A percentile compares a stretch with the other conserved stretches of the same genome.
These are phyloP conservation scores for Oscarella lobularis DNA, from an alignment of 37 sponge, comb jelly and placozoan species.

Conservation along the genomic window DNA sequence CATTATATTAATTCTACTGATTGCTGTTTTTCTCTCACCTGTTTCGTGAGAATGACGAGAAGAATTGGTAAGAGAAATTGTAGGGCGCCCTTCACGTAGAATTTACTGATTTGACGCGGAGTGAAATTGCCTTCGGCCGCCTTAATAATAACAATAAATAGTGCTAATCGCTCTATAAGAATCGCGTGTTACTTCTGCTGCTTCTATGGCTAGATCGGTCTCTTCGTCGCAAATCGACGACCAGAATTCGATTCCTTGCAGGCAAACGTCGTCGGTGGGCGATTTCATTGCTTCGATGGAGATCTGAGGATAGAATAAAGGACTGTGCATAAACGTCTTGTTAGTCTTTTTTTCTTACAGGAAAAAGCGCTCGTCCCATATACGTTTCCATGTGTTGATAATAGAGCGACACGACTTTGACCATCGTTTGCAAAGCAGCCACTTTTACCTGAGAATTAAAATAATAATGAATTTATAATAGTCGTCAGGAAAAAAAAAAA, in stretches of 20 bases:
- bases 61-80: constrained; percentile 72
- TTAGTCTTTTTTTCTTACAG: too few relatives aligned
- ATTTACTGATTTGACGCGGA: constrained; percentile 44
- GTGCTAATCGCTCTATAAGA: not conserved
- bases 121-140: constrained; percentile 38
- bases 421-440: constrained; percentile 86
- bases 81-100: constrained; percentile 89
- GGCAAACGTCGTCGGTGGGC: constrained; percentile 51
- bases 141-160: not conserved
- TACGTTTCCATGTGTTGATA: constrained; percentile 96
- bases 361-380: constrained; percentile 98
- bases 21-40: constrained; percentile 34
- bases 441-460: constrained; percentile 66
- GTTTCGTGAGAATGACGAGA: constrained; percentile 57
- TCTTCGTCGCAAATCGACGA: constrained; percentile 99
- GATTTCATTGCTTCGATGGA: constrained; percentile 93
- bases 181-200: constrained; percentile 40
- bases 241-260: constrained; percentile 99
- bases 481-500: not conserved
- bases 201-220: constrained; percentile 83
- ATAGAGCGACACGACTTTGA: constrained; percentile 87
- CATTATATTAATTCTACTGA: not conserved
- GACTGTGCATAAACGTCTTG: not conserved
- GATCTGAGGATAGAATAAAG: constrained; percentile 34
- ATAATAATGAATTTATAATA: not conserved